These are phyloP conservation scores for Morpho deidamia DNA, from an alignment of 2,888 invertebrate genomes.

Conservation along the genomic window DNA sequence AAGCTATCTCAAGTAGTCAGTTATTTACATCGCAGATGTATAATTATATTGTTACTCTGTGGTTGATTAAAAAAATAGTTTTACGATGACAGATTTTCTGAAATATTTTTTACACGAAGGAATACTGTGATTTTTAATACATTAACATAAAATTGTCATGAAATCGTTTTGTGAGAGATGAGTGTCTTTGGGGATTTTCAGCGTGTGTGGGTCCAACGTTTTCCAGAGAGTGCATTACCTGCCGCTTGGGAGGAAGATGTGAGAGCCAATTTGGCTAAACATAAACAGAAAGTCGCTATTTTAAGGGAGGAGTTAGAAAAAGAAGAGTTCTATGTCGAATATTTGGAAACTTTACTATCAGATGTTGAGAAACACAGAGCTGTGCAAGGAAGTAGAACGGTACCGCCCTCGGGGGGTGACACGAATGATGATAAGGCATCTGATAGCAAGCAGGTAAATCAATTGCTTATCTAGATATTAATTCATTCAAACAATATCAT, in stretches of 20 bases:
- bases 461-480: slow-evolving; percentile 22
- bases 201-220: slow-evolving; percentile 94
- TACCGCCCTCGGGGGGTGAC: slow-evolving; percentile 70
- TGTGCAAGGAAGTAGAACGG: slow-evolving; percentile 65
- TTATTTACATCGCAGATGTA: too few relatives aligned
- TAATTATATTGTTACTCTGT: not conserved
- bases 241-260: slow-evolving; percentile 96
- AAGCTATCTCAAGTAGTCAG: too few relatives aligned
- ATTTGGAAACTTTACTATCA: slow-evolving; percentile 88
- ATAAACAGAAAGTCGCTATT: slow-evolving; percentile 90
- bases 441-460: slow-evolving; percentile 68
- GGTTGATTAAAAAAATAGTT: slow-evolving; percentile 30
- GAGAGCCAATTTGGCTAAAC: slow-evolving; percentile 91
- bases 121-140: slow-evolving; percentile 37
- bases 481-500: slow-evolving; percentile 12
- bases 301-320: slow-evolving; percentile 92
- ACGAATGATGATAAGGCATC: slow-evolving; percentile 65
- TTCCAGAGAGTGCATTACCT: slow-evolving; percentile 93
- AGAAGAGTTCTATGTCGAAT: slow-evolving; percentile 94
- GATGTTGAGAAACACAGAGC: slow-evolving; percentile 91
- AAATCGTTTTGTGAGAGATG: slow-evolving; percentile 81
- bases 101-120: slow-evolving; percentile 44
- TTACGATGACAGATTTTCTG: slow-evolving; percentile 53
- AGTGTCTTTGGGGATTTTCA: slow-evolving; percentile 95
- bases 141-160: slow-evolving; percentile 73